Base-by-base conservation (phyloP, 2,113 vertebrate species). In the Eira barbara region DNA sequence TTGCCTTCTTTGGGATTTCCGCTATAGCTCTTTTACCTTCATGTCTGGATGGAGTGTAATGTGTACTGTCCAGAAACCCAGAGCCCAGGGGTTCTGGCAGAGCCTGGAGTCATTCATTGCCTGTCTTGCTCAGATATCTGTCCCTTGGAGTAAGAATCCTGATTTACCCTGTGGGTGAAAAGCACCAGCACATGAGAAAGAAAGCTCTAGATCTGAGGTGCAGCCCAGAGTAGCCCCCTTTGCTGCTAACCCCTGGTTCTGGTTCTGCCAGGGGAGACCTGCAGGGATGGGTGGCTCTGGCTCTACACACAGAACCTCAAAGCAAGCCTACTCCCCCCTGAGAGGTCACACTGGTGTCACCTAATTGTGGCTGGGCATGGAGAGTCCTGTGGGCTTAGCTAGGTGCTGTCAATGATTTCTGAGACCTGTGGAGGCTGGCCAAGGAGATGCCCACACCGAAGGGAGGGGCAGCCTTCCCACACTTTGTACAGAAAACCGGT, bases 1-100 rank as follows among this genome's bases (percentile, higher is more conserved):
- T 69, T 36, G 69, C 27, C 89, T 80, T 79, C 79, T 23, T 81
- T 2, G 27, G 81, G 42, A 61, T 93, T 91, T 93, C 92, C 79
- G 6, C 81, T 29, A 7, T 3, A 1, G 12, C 29, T 39, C n/a
- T 83, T 80, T 71, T 63, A 52, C 52, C 80, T 2, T 27, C 39
- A 45, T 6, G 18, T 59, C 88, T 69, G 88, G 84, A 67, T 18
- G 2, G 31, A 61, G 42, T 18, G 63, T 12, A 61, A 36, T 6
- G 0, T 0, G 8, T 23, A 17, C 39, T 29, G 27, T 31, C 69
- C 47, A 2, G 34, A 73, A 23, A 65, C 9, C 14, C 2, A 2
- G 69, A 84, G 34, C 49, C 42, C 0, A 0, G 34, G 34, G 65
- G 27, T 45, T n/a, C 25, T 3, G 0, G 7, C 67, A 74, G 67